These are phyloP conservation scores for Cephus sareptanus DNA, from an alignment of 2,888 invertebrate species.

Conservation along the genomic window DNA sequence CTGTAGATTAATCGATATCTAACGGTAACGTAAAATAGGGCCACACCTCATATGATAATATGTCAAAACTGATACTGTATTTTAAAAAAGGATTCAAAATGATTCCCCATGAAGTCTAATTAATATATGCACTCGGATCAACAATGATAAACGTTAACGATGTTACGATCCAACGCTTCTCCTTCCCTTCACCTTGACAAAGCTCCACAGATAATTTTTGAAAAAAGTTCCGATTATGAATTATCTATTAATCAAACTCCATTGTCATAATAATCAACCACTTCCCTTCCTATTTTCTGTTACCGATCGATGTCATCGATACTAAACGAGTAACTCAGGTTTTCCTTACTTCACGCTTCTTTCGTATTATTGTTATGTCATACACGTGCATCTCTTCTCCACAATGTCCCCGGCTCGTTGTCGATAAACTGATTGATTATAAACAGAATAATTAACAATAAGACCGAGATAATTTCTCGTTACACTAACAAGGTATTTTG, in stretches of 20 bases:
- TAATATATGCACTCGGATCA: background rate
- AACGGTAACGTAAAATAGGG: background rate
- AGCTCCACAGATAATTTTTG: background rate
- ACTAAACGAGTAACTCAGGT: background rate
- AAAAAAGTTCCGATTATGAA: background rate
- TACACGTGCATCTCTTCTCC: background rate
- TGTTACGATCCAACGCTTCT: background rate
- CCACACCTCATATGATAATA: background rate
- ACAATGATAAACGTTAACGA: background rate
- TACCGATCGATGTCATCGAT: background rate
- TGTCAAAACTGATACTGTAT: background rate
- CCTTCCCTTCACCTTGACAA: background rate
- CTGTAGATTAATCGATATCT: background rate
- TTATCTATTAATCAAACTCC: background rate
- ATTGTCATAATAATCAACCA: background rate
- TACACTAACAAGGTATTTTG: conserved; percentile 8
- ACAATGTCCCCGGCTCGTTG: background rate
- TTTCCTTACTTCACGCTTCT: background rate
- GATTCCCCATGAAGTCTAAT: background rate
- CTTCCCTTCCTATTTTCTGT: background rate
- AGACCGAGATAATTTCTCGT: background rate
- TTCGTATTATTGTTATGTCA: background rate
- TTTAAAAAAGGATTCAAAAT: background rate
- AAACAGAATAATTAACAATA: background rate
- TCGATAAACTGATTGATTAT: background rate